Conservation (phyloP, 2,113 vertebrate genomes). For the Regulus satrapa region DNA sequence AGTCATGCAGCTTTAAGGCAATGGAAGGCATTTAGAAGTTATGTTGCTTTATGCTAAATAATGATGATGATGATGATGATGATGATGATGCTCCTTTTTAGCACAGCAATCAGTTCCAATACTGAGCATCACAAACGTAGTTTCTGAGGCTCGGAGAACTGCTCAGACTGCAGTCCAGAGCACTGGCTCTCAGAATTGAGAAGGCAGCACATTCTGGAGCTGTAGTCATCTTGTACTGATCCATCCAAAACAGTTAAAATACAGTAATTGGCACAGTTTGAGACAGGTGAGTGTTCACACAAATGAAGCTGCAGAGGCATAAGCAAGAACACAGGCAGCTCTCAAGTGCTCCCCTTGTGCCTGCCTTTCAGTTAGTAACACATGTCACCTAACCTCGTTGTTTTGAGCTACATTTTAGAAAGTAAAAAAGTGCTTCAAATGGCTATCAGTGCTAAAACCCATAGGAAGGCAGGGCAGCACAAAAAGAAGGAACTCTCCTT, state of each 20-base stretch:
- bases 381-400: neutral
- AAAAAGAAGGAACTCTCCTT: neutral
- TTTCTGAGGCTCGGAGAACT: fast-evolving
- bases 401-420: neutral
- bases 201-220: neutral
- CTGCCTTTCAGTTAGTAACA: neutral
- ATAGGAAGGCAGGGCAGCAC: neutral
- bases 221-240: neutral
- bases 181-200: neutral
- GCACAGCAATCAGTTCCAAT: neutral
- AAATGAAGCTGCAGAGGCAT: neutral
- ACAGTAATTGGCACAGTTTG: neutral
- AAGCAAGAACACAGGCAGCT: neutral
- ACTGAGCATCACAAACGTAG: neutral
- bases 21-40: neutral
- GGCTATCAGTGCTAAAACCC: neutral
- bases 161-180: neutral
- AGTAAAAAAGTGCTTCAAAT: neutral
- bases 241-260: neutral
- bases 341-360: neutral
- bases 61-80: neutral
- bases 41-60: neutral
- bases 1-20: neutral
- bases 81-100: neutral
- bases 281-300: neutral